These are phyloP conservation scores for Notarius quadriscutis DNA, from an alignment of 2,113 vertebrate species.

Conservation along the genomic window DNA sequence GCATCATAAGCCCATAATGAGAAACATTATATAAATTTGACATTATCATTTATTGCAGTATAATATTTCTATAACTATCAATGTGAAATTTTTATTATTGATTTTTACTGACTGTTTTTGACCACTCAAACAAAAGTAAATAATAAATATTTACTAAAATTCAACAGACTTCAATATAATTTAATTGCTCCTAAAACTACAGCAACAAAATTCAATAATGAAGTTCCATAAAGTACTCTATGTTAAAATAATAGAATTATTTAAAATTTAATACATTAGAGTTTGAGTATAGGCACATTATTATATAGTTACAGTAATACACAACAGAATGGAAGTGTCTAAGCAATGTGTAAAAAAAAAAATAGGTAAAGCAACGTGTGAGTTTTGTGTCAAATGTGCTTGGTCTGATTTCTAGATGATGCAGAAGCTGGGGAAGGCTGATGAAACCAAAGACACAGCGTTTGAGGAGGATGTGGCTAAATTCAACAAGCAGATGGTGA, in stretches of 20 bases:
- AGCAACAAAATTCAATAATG: not conserved
- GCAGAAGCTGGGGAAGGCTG: slow-evolving; percentile 96
- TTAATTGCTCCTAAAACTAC: not conserved
- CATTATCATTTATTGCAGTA: not conserved
- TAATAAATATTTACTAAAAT: not conserved
- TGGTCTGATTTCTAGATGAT: slow-evolving; percentile 77
- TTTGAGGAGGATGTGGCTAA: slow-evolving; percentile 93
- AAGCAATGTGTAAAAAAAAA: too few relatives aligned
- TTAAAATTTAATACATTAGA: not conserved
- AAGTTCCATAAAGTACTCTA: not conserved
- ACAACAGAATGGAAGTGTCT: not conserved
- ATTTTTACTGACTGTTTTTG: not conserved
- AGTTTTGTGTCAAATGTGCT: not conserved
- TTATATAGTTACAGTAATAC: not conserved
- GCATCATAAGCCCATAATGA: not conserved
- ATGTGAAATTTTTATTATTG: not conserved
- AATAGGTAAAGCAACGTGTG: not conserved
- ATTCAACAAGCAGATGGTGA: slow-evolving; percentile 97
- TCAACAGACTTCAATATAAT: not conserved
- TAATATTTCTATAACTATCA: not conserved
- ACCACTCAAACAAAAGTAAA: not conserved
- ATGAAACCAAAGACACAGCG: slow-evolving; percentile 91
- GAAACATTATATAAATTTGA: not conserved
- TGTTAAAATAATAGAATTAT: not conserved
- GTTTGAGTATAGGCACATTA: not conserved